Percentiles rank a stretch among this genome's conserved stretches.
These are phyloP conservation scores for Hydrotaea diabolus DNA, from an alignment of 2,888 invertebrate genomes.

Conservation along the genomic window DNA sequence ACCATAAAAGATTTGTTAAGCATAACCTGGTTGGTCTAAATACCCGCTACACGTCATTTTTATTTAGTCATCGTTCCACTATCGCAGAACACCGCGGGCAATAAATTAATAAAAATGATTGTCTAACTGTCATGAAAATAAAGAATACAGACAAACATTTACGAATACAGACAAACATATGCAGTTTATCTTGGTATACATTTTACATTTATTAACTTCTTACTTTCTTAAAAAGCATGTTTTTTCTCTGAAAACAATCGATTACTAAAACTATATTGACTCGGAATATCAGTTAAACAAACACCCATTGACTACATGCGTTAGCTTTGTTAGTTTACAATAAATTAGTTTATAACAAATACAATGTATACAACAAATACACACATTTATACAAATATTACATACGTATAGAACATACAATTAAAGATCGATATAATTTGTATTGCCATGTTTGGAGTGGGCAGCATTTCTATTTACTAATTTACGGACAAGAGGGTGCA, in stretches of 20 bases:
- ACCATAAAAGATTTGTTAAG: background rate
- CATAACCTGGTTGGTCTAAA: background rate
- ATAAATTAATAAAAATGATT: background rate
- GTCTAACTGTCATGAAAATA: too few species aligned
- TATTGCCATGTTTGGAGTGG: background rate
- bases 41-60: background rate
- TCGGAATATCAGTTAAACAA: background rate
- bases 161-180: background rate
- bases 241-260: background rate
- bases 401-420: background rate
- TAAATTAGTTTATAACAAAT: constrained; percentile 1
- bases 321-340: background rate
- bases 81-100: background rate
- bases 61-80: background rate
- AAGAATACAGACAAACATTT: too few species aligned
- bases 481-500: background rate
- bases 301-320: background rate
- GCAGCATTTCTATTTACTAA: background rate
- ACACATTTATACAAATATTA: constrained; percentile 16
- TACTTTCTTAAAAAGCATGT: background rate
- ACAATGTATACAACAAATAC: background rate
- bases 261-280: background rate
- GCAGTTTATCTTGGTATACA: background rate
- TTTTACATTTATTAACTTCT: constrained; percentile 20
- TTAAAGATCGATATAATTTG: constrained; percentile 5